phyloP scores from a whole-genome alignment of 2,888 invertebrate genomes.

The Cephus pygmeus region DNA sequence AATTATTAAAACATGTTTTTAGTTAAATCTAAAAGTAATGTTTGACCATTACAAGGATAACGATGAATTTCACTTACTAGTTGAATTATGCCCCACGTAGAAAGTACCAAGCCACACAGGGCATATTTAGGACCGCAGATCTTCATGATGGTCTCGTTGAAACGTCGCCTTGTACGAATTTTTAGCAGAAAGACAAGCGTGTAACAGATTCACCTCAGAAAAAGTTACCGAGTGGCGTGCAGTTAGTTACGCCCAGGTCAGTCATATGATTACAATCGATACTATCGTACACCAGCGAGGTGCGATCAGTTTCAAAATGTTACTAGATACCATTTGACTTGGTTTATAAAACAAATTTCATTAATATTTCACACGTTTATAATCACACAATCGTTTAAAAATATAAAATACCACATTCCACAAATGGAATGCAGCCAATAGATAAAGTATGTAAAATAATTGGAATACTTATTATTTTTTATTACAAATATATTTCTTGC shows the following conservation, averaged over 20 bases:
- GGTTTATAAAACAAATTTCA: background rate
- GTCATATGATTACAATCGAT: slow-evolving; percentile 27
- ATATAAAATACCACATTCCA: background rate
- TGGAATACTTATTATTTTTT: background rate
- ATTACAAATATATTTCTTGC: background rate
- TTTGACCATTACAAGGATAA: background rate
- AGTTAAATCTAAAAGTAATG: background rate
- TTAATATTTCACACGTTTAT: background rate
- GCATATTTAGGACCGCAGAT: slow-evolving; percentile 94
- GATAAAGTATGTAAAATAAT: background rate
- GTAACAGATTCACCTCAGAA: background rate
- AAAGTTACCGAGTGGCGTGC: background rate
- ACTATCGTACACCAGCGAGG: background rate
- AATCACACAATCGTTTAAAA: background rate
- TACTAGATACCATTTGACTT: background rate
- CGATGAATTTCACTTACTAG: slow-evolving; percentile 75
- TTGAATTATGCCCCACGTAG: slow-evolving; percentile 95
- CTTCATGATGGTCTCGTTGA: slow-evolving; percentile 70
- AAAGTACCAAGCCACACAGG: slow-evolving; percentile 89
- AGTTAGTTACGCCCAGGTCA: slow-evolving; percentile 25
- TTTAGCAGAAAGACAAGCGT: background rate
- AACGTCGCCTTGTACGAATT: background rate
- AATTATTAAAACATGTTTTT: background rate
- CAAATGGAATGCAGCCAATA: background rate
- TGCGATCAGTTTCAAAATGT: background rate